phyloP scores from a whole-genome alignment of 2,888 invertebrate genomes.

The Drosophila cracens region DNA sequence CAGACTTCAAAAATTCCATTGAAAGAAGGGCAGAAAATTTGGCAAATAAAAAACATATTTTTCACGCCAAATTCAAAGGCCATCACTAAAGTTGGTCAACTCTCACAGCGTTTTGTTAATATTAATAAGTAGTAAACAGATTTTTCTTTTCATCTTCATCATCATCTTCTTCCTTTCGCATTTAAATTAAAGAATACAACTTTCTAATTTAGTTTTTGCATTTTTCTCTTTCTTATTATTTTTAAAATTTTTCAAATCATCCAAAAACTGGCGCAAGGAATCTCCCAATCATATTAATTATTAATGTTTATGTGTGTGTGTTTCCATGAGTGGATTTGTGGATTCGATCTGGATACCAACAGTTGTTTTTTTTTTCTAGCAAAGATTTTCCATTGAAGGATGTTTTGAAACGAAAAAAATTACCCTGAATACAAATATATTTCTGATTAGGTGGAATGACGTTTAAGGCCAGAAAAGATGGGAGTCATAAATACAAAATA shows the following conservation, averaged over 20 bases:
- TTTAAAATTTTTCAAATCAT: constrained; percentile 53
- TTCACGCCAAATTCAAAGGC: constrained; percentile 61
- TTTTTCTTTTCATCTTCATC: constrained; percentile 11
- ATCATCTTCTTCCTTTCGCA: constrained; percentile 18
- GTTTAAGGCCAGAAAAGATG: constrained; percentile 19
- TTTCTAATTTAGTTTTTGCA: constrained; percentile 36
- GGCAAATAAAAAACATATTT: constrained; percentile 36
- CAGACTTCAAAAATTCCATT: constrained; percentile 80
- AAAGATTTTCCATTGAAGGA: background rate
- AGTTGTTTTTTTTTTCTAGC: constrained; percentile 11
- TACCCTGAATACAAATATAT: constrained; percentile 3
- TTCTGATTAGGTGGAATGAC: constrained; percentile 42
- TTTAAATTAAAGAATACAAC: constrained; percentile 45
- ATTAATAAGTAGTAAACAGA: constrained; percentile 55
- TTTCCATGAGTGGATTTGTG: constrained; percentile 25
- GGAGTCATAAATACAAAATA: constrained; percentile 8
- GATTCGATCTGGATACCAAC: constrained; percentile 24
- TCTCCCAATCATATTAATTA: constrained; percentile 38
- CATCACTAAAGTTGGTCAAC: constrained; percentile 77
- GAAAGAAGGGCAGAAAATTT: constrained; percentile 47
- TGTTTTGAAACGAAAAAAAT: background rate
- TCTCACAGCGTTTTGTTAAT: constrained; percentile 75
- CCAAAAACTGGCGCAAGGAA: constrained; percentile 35
- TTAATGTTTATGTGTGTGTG: constrained; percentile 11
- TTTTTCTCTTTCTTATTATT: constrained; percentile 51